Percentiles rank a stretch among this genome's conserved stretches.
phyloP scores from a whole-genome alignment of 2,797 vertebrate genomes.

The Morus bassanus region DNA sequence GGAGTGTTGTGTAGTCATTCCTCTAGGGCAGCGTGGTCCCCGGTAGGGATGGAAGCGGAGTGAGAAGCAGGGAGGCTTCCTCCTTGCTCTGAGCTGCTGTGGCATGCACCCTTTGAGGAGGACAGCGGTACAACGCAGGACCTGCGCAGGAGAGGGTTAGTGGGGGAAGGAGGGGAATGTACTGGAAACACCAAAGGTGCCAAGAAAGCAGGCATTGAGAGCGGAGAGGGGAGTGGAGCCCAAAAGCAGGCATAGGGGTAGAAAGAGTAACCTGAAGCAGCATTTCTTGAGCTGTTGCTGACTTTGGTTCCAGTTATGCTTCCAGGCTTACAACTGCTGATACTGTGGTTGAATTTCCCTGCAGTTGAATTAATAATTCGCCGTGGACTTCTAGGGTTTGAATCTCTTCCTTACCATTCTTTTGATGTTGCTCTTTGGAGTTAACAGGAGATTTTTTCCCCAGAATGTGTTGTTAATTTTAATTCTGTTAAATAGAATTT shows the following conservation, averaged over 20 bases:
- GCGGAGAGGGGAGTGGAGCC: neutral
- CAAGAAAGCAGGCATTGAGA: accelerated
- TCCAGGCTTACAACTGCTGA: neutral
- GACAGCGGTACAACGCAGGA: neutral
- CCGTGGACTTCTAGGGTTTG: neutral
- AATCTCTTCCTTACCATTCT: neutral
- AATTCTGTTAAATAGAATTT: neutral
- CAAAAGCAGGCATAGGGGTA: accelerated
- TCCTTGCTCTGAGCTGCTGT: neutral
- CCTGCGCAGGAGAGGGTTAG: accelerated
- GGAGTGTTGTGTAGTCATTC: neutral
- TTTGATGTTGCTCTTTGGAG: neutral
- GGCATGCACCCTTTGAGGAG: neutral
- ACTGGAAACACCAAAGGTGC: neutral
- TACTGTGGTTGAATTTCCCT: neutral
- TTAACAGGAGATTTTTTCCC: neutral
- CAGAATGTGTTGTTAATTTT: neutral
- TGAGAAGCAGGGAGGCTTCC: neutral
- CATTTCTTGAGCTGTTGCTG: neutral
- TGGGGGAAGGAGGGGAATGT: neutral
- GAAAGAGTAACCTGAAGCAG: neutral
- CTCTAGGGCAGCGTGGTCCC: neutral
- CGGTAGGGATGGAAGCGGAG: neutral
- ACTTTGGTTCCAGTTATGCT: neutral
- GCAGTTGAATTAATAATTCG: neutral